phyloP scores from a whole-genome alignment of 2,888 invertebrate genomes.

The Neocrepidodera transversa region DNA sequence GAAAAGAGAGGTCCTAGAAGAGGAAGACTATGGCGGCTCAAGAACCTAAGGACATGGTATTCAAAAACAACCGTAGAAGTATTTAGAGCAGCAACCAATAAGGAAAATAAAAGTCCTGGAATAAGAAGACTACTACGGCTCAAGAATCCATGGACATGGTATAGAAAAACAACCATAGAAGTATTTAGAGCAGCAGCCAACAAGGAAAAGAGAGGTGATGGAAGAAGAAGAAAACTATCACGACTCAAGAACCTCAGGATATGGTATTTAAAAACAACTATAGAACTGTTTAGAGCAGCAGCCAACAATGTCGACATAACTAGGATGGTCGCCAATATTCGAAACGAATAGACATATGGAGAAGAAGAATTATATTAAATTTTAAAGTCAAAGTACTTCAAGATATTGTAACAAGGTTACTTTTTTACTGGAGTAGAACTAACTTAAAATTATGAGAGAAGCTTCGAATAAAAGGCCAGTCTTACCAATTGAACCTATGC shows the following conservation, averaged over 20 bases:
- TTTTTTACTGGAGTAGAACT: too few relatives aligned
- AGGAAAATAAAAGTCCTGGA: not conserved
- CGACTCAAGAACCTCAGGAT: slow-evolving; percentile 6
- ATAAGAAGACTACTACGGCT: slow-evolving; percentile 1
- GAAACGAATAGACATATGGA: not conserved
- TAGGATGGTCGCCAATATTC: not conserved
- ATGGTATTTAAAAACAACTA: not conserved
- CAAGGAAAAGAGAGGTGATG: not conserved
- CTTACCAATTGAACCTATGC: too few relatives aligned
- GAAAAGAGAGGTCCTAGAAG: not conserved
- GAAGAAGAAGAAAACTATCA: slow-evolving; percentile 2
- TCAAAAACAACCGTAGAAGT: not conserved
- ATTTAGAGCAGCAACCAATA: not conserved
- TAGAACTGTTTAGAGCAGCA: not conserved
- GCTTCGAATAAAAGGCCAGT: too few relatives aligned
- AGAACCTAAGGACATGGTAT: slow-evolving; percentile 6
- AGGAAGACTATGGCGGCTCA: slow-evolving; percentile 1
- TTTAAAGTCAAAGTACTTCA: not conserved
- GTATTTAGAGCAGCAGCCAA: not conserved
- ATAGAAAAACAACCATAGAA: not conserved
- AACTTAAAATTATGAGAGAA: too few relatives aligned
- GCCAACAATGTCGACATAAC: not conserved
- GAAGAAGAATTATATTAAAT: not conserved
- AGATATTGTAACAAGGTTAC: not conserved
- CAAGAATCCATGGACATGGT: slow-evolving; percentile 5